phyloP scores from a whole-genome alignment of 2,888 invertebrate genomes.

The Aricia artaxerxes region DNA sequence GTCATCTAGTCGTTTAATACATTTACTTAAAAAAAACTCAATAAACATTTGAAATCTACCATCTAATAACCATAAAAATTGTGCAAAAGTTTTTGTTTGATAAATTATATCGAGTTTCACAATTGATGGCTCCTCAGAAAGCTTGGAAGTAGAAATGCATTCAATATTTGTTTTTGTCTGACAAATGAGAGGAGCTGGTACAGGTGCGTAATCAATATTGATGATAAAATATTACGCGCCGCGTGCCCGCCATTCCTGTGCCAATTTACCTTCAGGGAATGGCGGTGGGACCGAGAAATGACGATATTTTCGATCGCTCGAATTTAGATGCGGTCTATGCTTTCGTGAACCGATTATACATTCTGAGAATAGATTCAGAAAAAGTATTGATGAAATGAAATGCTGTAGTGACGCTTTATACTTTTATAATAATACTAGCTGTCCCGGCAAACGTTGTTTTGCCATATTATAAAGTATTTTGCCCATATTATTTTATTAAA shows the following conservation, averaged over 20 bases:
- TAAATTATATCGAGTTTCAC: background rate
- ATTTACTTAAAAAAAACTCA: no score
- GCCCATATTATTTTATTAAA: no score
- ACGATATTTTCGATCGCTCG: constrained; percentile 19
- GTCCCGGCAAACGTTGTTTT: no score
- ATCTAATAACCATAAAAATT: background rate
- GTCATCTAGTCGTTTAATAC: no score
- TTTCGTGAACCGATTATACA: background rate
- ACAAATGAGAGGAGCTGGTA: background rate
- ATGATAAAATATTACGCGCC: constrained; percentile 23
- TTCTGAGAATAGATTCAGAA: background rate
- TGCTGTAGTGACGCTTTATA: no score
- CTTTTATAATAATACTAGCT: no score
- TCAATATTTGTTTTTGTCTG: background rate
- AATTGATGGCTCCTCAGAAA: background rate
- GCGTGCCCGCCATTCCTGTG: constrained; percentile 18
- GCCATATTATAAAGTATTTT: no score
- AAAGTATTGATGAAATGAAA: no score
- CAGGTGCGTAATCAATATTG: constrained; percentile 31
- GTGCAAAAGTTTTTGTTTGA: background rate
- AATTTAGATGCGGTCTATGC: constrained; percentile 22
- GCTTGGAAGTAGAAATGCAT: background rate
- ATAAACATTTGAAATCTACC: no score
- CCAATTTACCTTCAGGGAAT: constrained; percentile 21
- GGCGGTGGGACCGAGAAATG: background rate